Base-by-base conservation (phyloP, 1,140 invertebrate species). In the Macrobrachium rosenbergii region DNA sequence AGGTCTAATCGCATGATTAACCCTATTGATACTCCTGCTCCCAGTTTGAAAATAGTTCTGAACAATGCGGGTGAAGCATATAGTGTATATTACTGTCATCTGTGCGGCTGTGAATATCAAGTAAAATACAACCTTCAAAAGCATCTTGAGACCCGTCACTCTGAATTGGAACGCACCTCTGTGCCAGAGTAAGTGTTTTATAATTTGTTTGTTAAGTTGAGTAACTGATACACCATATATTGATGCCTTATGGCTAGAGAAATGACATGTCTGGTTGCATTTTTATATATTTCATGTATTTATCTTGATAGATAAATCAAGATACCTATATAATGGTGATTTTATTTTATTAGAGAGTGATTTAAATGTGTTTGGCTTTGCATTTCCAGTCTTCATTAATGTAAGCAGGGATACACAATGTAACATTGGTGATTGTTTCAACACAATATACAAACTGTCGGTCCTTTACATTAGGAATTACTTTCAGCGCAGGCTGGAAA, bases 71-170 rank as follows among this genome's bases (percentile, higher is more conserved):
- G 93, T 16, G 93, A 94, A 87, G 92, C 94, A 12, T 90, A 94
- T 67, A 93, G 93, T 84, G 93, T 95, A 28, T 95, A 94, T 87
- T 95, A 95, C 91, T 95, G 95, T 89, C 93, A 95, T 89, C 92
- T 95, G 63, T 95, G 95, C 91, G 95, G 95, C 10, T 93, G 93
- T 78, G 94, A 95, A 90, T 95, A 95, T 90, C 93, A 94, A 58
- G 93, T 95, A 64, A 95, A 95, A 91, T 94, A 94, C 82, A 95
- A 95, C 91, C 92, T 95, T 87, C 93, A 94, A 91, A 91, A 92
- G 91, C 94, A 95, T 91, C 92, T 95, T 85, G 92, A 92, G 88
- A 80, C 83, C 37, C 92, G 93, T 88, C 94, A 95, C 89, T 91
- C 91, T 77, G 91, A 93, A 91, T 93, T 93, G 90, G 93, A 94